These are phyloP conservation scores for Scaeva pyrastri DNA, from an alignment of 2,888 invertebrate species.

Conservation along the genomic window DNA sequence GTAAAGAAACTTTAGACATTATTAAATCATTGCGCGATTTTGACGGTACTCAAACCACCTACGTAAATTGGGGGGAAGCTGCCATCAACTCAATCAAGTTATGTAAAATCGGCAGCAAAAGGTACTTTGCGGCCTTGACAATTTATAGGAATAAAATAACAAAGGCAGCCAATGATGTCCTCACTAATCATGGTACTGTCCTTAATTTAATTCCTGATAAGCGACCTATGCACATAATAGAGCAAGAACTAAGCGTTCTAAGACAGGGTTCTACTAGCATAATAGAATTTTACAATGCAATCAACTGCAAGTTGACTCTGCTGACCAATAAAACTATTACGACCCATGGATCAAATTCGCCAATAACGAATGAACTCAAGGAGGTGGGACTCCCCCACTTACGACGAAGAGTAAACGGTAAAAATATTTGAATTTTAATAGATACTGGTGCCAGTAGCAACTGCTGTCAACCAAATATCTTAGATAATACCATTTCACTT, in stretches of 20 bases:
- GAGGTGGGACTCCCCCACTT: no score
- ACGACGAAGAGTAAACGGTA: no score
- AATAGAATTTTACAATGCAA: background rate
- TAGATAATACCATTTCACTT: background rate
- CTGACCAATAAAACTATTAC: background rate
- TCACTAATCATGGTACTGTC: background rate
- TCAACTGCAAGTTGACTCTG: background rate
- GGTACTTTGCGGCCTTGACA: background rate
- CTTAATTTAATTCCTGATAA: background rate
- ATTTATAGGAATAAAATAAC: no score
- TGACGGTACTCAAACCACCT: background rate
- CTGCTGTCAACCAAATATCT: no score
- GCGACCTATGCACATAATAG: background rate
- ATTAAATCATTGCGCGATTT: background rate
- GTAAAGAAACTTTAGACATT: background rate
- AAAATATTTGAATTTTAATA: background rate
- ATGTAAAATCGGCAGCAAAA: background rate
- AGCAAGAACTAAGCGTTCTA: background rate
- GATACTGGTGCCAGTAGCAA: conserved; percentile 31
- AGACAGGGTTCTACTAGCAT: background rate
- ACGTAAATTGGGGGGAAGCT: background rate
- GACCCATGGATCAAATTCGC: background rate
- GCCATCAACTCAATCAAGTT: background rate
- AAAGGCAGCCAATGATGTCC: no score
- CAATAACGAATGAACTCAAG: no score